Base-by-base conservation (phyloP, 2,888 invertebrate species). In the Aphidoletes aphidimyza region DNA sequence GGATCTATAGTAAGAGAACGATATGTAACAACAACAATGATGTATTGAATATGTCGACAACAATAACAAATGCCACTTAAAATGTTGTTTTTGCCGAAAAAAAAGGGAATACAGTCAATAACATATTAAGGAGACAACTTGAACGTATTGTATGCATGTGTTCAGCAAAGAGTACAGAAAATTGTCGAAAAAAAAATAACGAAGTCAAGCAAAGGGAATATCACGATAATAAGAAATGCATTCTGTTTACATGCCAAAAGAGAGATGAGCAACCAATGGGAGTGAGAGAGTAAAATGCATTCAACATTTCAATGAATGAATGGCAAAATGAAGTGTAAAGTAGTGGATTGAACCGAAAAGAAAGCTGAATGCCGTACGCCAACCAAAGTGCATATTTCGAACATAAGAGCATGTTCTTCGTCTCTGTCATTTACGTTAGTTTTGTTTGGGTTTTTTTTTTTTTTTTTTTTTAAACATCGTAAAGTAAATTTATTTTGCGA, bases 51-150 rank as follows among this genome's bases (percentile, higher is more conserved):
- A 9, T 54, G 26, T 22, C 11, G 26, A 54, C 54, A 54, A 54
- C 54, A 54, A 54, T 54, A 54, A 69, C 69, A 69, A 69, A 69
- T 69, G 14, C 69, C 69, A 69, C 69, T 69, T 69, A 69, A 42
- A 69, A 69, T 69, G 69, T 30, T 69, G 69, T 69, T 69, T n/a
- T 69, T 30, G 54, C 22, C 22, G 54, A 69, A 69, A 69, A 30
- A 69, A 69, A 19, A 47, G 17, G 3, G 17, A 6, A n/a, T n/a
- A n/a, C n/a, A n/a, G n/a, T n/a, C n/a, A n/a, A n/a, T n/a, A n/a
- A n/a, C n/a, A n/a, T n/a, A n/a, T n/a, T n/a, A n/a, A n/a, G n/a
- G n/a, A n/a, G n/a, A n/a, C n/a, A n/a, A n/a, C n/a, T n/a, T n/a
- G n/a, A n/a, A n/a, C n/a, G n/a, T n/a, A n/a, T n/a, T n/a, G n/a